phyloP scores from a whole-genome alignment of 2,797 vertebrate species.

The Micromesistius poutassou region DNA sequence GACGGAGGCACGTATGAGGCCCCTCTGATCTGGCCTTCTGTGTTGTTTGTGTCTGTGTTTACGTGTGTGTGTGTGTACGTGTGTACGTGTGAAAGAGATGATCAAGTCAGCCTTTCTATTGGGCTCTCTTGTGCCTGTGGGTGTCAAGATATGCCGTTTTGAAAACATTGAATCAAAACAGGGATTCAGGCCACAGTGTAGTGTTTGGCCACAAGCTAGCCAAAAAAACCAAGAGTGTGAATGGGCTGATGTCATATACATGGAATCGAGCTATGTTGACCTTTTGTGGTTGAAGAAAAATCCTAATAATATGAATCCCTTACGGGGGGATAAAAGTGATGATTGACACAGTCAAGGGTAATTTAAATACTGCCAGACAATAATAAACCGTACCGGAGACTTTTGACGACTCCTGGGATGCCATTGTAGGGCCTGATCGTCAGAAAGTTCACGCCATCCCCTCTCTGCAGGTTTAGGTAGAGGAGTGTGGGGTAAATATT shows the following conservation, averaged over 20 bases:
- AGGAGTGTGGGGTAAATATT: conserved; percentile 37
- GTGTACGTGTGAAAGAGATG: neutral
- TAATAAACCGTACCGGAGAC: neutral
- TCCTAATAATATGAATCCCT: neutral
- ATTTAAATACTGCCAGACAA: no score
- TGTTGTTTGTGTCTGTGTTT: conserved; percentile 9
- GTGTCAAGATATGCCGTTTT: conserved; percentile 34
- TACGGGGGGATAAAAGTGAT: no score
- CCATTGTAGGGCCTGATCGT: conserved; percentile 10
- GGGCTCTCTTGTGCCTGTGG: conserved; percentile 29
- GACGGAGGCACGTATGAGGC: conserved; percentile 47
- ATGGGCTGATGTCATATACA: neutral
- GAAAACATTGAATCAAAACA: conserved; percentile 44
- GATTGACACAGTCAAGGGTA: no score
- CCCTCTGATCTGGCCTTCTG: conserved; percentile 6
- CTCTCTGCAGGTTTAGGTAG: conserved; percentile 16
- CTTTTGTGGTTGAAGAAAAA: neutral
- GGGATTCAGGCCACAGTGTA: conserved; percentile 25
- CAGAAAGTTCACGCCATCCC: neutral
- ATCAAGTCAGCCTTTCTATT: conserved; percentile 30
- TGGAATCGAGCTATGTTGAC: no score
- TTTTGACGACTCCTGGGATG: neutral
- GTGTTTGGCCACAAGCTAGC: conserved; percentile 2
- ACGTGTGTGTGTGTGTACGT: neutral
- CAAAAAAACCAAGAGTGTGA: conserved; percentile 28